phyloP scores from a whole-genome alignment of 2,797 vertebrate species.

The Chiroxiphia lanceolata region DNA sequence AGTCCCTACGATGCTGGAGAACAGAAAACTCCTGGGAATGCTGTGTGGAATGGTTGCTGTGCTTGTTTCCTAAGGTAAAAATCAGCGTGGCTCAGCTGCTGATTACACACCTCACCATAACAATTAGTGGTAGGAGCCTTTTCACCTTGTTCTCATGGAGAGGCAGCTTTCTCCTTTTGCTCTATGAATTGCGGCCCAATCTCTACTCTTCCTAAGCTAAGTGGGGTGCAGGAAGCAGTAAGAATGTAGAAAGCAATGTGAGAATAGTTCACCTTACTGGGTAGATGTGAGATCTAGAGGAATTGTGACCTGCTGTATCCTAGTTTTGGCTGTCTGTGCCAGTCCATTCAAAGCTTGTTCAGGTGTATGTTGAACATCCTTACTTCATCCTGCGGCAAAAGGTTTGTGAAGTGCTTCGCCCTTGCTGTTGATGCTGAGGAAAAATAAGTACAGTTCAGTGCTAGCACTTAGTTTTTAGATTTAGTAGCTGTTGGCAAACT shows the following conservation, averaged over 20 bases:
- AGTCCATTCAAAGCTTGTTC: not conserved
- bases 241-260: not conserved
- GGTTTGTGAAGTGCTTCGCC: not conserved
- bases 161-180: not conserved
- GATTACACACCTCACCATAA: not conserved
- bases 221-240: not conserved
- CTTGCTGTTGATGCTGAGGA: not conserved
- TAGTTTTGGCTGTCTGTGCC: not conserved
- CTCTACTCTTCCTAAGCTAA: not conserved
- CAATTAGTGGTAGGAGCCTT: not conserved
- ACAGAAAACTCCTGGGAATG: not conserved
- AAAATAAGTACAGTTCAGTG: not conserved
- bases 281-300: not conserved
- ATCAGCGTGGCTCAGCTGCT: not conserved
- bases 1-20: not conserved
- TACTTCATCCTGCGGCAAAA: not conserved
- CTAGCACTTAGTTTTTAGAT: not conserved
- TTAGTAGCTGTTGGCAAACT: not conserved
- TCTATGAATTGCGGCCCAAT: not conserved
- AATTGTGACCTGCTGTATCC: not conserved
- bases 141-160: not conserved
- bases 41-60: not conserved
- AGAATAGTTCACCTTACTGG: not conserved
- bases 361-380: not conserved
- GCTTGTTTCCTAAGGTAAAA: not conserved